These are phyloP conservation scores for Elymnias hypermnestra DNA, from an alignment of 1,140 invertebrate species.

Conservation along the genomic window DNA sequence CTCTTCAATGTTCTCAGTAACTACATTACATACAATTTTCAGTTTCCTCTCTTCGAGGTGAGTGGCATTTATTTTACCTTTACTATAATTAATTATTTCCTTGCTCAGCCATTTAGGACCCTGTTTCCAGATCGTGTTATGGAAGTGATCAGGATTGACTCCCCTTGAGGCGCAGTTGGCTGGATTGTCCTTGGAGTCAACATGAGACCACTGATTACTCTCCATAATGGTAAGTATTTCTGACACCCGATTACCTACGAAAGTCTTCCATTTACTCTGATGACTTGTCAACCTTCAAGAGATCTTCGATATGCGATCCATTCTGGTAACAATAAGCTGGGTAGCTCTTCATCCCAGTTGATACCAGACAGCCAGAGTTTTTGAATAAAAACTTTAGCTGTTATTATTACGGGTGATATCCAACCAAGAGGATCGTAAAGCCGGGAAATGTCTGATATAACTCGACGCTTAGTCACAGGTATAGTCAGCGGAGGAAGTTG, in stretches of 20 bases:
- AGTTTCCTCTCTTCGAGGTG: too few relatives aligned
- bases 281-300: slow-evolving; percentile 1
- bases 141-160: not conserved
- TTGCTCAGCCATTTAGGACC: too few relatives aligned
- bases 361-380: slow-evolving; percentile 38
- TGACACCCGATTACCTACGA: not conserved
- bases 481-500: too few relatives aligned
- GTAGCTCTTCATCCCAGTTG: slow-evolving; percentile 43
- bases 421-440: slow-evolving; percentile 43
- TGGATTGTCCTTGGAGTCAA: not conserved
- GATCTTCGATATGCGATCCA: slow-evolving; percentile 17
- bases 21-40: too few relatives aligned
- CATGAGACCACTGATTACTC: not conserved
- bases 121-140: too few relatives aligned
- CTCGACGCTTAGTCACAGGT: slow-evolving; percentile 27
- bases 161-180: not conserved
- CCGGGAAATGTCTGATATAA: slow-evolving; percentile 27
- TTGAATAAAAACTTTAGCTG: slow-evolving; percentile 56
- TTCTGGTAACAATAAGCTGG: slow-evolving; percentile 8
- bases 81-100: too few relatives aligned
- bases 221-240: not conserved
- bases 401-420: slow-evolving; percentile 41
- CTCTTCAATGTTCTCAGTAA: too few relatives aligned
- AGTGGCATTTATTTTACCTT: too few relatives aligned
- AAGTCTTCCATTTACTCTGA: not conserved